Base-by-base conservation (phyloP, 64 coral and sea anemone genomes). In the Dendrophyllia cribrosa region DNA sequence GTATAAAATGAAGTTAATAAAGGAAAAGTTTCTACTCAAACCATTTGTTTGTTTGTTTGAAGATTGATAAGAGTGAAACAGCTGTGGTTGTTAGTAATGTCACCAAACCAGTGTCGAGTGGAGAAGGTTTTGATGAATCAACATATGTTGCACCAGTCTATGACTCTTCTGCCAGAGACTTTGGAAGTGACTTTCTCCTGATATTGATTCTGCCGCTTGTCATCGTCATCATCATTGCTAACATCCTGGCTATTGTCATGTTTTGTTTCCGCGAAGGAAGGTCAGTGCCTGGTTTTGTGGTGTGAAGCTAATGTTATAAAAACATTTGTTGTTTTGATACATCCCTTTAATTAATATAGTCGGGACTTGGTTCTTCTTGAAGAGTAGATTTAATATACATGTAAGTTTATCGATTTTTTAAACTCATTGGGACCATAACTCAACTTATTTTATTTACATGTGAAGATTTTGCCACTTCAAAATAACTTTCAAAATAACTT, bases 241-340 rank as follows among this genome's bases (percentile, higher is more conserved):
- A 94, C 60, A 90, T 97, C 44, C 83, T 97, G 78, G 91, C 81
- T 7, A 45, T 86, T 24, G 66, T 93, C 56, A 94, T 97, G 92
- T 97, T 67, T 65, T 97, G 92, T 22, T 94, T 94, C 43, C 69
- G 95, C 5, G 86, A 97, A 78, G 95, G 95, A 74, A 97, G 87
- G 80, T 68, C 0, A 80, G 77, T 43, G 25, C 25, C 24, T 58
- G 21, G 4, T 10, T 6, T 49, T 45, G 19, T 76, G 16, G 13
- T 50, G 25, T 48, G 15, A 56, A 12, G 53, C 7, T 9, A 10
- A 1, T 56, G 53, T 2, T 34, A 34, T 34, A 34, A 34, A 34
- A 34, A 34, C 34, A 34, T 34, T 34, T 34, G 2, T 34, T 34
- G 34, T 34, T 34, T 34, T 34, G 34, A 34, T n/a, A n/a, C n/a